Evolutionary conservation across 2,888 invertebrate species (phyloP).

Genomic region (Notodonta ziczac): DNA sequence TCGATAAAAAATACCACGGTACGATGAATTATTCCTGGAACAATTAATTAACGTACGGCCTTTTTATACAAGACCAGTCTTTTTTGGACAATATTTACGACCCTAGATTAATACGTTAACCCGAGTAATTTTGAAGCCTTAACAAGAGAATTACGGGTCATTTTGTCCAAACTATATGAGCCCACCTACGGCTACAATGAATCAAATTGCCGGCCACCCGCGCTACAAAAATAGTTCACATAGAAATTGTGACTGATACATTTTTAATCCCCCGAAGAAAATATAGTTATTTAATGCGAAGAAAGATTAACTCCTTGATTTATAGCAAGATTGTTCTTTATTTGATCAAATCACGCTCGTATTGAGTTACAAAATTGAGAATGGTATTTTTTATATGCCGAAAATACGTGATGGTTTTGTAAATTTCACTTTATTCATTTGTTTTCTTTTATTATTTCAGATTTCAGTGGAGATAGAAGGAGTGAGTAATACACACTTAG

Average conservation of each 20-base stretch:
- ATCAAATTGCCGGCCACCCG: constrained; percentile 77
- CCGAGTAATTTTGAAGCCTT: constrained; percentile 62
- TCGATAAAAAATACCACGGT: background rate
- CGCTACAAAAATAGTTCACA: constrained; percentile 54
- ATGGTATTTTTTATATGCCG: constrained; percentile 35
- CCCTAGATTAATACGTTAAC: constrained; percentile 72
- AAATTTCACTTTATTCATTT: constrained; percentile 37
- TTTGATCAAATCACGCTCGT: constrained; percentile 57
- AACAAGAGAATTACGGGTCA: constrained; percentile 80
- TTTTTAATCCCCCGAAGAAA: constrained; percentile 56
- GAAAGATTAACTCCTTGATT: constrained; percentile 48
- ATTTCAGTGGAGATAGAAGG: constrained; percentile 21
- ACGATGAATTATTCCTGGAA: background rate
- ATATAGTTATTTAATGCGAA: constrained; percentile 51
- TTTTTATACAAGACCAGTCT: constrained; percentile 39
- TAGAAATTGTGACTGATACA: constrained; percentile 52
- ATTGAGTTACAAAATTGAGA: constrained; percentile 47
- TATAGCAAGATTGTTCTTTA: constrained; percentile 53
- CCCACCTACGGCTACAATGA: constrained; percentile 76
- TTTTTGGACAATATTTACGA: constrained; percentile 62
- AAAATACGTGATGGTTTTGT: constrained; percentile 36
- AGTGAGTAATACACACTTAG: constrained; percentile 10
- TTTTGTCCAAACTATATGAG: constrained; percentile 67
- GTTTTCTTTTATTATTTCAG: constrained; percentile 34
- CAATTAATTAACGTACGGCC: constrained; percentile 10